These are phyloP conservation scores for Eupeodes luniger DNA, from an alignment of 2,888 invertebrate species.

Conservation along the genomic window DNA sequence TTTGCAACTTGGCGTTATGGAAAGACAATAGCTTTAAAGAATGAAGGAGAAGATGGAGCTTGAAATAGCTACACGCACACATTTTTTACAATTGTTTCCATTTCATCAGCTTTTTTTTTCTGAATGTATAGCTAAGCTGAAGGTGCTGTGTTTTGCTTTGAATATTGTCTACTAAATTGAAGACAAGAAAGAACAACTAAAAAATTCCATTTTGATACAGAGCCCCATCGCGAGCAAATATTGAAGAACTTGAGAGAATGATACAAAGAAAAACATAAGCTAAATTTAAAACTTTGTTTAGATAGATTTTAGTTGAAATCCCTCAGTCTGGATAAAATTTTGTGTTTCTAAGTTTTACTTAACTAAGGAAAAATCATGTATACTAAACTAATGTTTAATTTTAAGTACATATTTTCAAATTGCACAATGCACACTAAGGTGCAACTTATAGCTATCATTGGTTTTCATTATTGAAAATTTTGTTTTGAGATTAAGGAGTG, in stretches of 20 bases:
- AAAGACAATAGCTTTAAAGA: slow-evolving; percentile 12
- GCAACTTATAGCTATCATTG: no score
- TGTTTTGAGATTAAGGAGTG: no score
- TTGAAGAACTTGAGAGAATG: slow-evolving; percentile 28
- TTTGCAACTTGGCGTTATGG: slow-evolving; percentile 18
- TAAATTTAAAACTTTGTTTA: no score
- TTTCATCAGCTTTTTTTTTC: background rate
- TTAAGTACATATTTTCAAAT: no score
- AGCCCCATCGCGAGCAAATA: slow-evolving; percentile 22
- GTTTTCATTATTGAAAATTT: no score
- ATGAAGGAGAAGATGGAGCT: background rate
- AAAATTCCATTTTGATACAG: slow-evolving; percentile 45
- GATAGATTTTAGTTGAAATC: no score
- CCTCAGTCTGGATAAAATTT: no score
- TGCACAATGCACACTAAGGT: no score
- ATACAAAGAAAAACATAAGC: background rate
- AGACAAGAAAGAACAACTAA: slow-evolving; percentile 11
- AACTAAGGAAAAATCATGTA: no score
- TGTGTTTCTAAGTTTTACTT: no score
- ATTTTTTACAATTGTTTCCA: background rate
- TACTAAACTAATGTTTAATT: no score
- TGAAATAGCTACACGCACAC: background rate
- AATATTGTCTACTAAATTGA: slow-evolving; percentile 17
- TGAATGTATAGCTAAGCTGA: background rate
- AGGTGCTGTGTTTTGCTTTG: slow-evolving; percentile 15